Conservation (phyloP, 2,888 invertebrate genomes). For the Tetranychus truncatus region DNA sequence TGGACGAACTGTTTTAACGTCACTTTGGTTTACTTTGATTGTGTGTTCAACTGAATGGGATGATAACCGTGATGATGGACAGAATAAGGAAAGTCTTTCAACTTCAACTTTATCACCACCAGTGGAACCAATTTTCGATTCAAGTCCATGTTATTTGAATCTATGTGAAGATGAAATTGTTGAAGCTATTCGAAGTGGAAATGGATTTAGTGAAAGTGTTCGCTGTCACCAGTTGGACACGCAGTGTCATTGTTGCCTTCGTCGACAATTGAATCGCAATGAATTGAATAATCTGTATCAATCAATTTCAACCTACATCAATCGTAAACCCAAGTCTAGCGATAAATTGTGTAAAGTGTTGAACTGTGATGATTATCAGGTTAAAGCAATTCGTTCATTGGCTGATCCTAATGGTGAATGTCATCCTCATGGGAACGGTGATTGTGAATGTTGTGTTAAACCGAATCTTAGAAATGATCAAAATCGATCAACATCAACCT, state of each 20-base stretch:
- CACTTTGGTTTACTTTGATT: background rate
- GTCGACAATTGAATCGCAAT: background rate
- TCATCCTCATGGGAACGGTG: background rate
- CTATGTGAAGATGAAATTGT: background rate
- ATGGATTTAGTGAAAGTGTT: background rate
- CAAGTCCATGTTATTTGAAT: background rate
- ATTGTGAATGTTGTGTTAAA: conserved; percentile 6
- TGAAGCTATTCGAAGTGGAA: background rate
- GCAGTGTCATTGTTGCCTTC: background rate
- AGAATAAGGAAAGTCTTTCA: background rate
- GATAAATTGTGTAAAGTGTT: background rate
- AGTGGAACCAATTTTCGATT: background rate
- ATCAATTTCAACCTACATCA: background rate
- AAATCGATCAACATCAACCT: background rate
- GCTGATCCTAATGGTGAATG: conserved; percentile 2
- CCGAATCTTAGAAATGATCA: background rate
- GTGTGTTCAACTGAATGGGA: background rate
- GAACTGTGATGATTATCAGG: conserved; percentile 7
- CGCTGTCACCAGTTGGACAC: background rate
- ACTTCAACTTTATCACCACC: background rate
- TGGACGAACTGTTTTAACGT: background rate
- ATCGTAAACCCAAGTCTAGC: background rate
- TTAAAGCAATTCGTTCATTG: conserved; percentile 1
- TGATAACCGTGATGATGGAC: background rate
- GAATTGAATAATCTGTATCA: background rate